phyloP scores from a whole-genome alignment of 2,797 vertebrate genomes.

The Iguana delicatissima region DNA sequence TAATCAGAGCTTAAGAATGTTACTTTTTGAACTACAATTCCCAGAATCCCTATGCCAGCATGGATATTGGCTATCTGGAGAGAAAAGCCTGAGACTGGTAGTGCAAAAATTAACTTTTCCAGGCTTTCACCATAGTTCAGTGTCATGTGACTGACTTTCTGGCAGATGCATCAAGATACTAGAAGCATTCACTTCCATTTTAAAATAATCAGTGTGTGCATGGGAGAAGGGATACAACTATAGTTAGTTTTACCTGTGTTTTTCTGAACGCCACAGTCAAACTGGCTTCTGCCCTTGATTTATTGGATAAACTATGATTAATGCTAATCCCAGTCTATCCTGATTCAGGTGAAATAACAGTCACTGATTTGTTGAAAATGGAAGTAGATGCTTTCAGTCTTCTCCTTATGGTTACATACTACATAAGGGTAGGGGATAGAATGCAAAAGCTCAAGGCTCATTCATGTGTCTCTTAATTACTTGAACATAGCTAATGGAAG shows the following conservation, averaged over 20 bases:
- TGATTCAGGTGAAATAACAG: neutral
- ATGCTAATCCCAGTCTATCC: neutral
- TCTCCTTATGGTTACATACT: no score
- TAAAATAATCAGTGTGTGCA: neutral
- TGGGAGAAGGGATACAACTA: no score
- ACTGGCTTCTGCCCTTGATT: neutral
- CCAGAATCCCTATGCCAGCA: neutral
- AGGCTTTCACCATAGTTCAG: no score
- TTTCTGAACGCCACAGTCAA: neutral
- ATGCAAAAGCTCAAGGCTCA: neutral
- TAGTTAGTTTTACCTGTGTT: neutral
- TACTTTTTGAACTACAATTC: neutral
- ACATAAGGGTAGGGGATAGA: neutral
- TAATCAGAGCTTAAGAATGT: no score
- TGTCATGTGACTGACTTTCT: no score
- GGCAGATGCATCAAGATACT: neutral
- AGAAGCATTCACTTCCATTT: neutral
- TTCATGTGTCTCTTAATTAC: neutral
- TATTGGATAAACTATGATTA: neutral
- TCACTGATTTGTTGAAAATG: neutral
- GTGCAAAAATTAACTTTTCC: no score
- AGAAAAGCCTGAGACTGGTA: no score
- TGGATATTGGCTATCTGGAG: no score
- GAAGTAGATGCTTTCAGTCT: neutral
- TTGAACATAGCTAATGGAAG: neutral